These are phyloP conservation scores for Rhipidura dahli DNA, from an alignment of 2,113 vertebrate species.

Conservation along the genomic window DNA sequence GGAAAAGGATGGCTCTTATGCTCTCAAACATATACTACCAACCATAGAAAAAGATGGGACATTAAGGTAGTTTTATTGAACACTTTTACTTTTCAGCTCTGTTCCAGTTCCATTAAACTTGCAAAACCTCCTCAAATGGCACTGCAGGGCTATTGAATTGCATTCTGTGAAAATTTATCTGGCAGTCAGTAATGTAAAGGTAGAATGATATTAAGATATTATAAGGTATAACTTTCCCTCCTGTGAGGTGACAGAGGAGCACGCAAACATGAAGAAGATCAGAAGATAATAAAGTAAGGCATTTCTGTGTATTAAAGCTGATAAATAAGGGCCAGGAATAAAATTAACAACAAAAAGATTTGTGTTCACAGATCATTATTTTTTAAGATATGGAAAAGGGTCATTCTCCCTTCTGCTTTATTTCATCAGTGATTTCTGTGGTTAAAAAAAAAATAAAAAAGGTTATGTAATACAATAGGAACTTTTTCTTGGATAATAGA, in stretches of 20 bases:
- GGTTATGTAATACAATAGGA: not conserved
- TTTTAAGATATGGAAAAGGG: not conserved
- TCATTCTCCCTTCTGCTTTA: not conserved
- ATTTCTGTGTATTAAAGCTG: not conserved
- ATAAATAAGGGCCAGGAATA: not conserved
- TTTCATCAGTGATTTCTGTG: not conserved
- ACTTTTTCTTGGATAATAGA: not conserved
- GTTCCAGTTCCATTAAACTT: not conserved
- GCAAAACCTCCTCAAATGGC: not conserved
- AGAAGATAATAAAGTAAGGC: not conserved
- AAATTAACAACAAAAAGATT: not conserved
- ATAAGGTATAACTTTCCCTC: not conserved
- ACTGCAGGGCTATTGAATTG: not conserved
- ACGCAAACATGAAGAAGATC: not conserved
- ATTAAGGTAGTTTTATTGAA: not conserved
- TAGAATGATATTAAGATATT: not conserved
- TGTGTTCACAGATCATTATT: not conserved
- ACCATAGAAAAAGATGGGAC: not conserved
- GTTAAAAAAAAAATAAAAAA: not conserved
- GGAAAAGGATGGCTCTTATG: not conserved
- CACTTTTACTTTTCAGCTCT: not conserved
- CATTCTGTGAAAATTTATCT: not conserved
- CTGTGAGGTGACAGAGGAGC: not conserved
- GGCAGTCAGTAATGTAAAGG: not conserved
- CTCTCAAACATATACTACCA: not conserved